phyloP scores from a whole-genome alignment of 2,113 vertebrate species.

The Dryoscopus gambensis region DNA sequence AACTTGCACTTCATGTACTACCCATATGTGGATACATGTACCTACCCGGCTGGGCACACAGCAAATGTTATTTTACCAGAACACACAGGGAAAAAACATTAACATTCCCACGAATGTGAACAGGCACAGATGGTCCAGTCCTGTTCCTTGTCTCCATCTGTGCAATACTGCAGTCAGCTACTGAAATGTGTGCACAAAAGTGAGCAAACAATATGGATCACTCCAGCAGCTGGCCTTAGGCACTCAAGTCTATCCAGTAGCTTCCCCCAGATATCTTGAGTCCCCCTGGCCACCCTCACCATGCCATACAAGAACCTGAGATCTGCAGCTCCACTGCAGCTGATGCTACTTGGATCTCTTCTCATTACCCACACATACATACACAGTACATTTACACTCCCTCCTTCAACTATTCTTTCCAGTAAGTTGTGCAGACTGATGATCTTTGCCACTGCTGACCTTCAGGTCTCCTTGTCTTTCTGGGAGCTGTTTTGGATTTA shows the following conservation, averaged over 20 bases:
- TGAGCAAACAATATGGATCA: neutral
- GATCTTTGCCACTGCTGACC: neutral
- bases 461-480: neutral
- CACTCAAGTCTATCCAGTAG: neutral
- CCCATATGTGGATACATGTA: neutral
- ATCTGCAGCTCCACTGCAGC: neutral
- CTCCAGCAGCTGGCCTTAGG: neutral
- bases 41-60: neutral
- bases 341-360: neutral
- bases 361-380: neutral
- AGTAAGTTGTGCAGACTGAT: neutral
- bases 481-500: neutral
- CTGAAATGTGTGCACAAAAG: neutral
- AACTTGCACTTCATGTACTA: neutral
- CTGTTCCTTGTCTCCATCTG: neutral
- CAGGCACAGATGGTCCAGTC: neutral
- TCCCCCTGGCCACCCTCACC: neutral
- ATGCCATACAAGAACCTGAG: neutral
- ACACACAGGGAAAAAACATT: neutral
- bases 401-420: neutral
- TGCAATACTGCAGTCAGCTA: neutral
- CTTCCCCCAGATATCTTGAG: neutral
- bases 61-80: neutral
- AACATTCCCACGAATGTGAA: neutral
- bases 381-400: rapidly evolving